These are phyloP conservation scores for Delichon dasypus DNA, from an alignment of 2,797 vertebrate species.

Conservation along the genomic window DNA sequence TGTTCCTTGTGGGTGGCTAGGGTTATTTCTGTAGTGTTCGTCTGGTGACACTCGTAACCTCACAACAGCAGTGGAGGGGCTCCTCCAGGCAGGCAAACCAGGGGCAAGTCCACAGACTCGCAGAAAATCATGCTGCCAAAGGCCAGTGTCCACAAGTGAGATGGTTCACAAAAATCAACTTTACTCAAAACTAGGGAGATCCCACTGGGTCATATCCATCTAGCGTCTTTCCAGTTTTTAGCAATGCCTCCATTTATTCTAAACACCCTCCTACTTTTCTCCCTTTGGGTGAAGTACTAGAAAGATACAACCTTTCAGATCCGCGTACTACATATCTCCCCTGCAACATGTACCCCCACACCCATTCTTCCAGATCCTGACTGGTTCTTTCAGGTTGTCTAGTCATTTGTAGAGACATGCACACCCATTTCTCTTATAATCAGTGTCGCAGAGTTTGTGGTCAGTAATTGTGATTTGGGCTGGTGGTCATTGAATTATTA, in stretches of 20 bases:
- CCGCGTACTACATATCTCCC: fast-evolving
- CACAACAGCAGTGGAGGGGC: no score
- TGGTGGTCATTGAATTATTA: not conserved
- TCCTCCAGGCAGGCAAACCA: fast-evolving
- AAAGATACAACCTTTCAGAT: not conserved
- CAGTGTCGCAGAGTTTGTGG: fast-evolving
- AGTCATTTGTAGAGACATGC: fast-evolving
- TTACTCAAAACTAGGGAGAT: not conserved
- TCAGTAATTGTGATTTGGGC: not conserved
- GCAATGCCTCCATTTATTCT: not conserved
- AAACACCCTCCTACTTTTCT: not conserved
- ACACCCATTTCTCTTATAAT: not conserved
- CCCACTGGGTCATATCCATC: not conserved
- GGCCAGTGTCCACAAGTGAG: not conserved
- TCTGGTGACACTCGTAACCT: not conserved
- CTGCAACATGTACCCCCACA: not conserved
- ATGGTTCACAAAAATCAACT: not conserved
- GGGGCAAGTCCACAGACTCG: fast-evolving
- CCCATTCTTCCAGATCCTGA: not conserved
- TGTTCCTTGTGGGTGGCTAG: fast-evolving
- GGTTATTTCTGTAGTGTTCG: not conserved
- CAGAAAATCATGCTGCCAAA: not conserved
- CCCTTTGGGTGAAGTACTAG: not conserved
- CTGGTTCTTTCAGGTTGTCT: not conserved
- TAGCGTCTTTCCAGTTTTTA: not conserved